A percentile compares a stretch with the other conserved stretches of the same genome.
phyloP scores from a whole-genome alignment of 2,113 vertebrate species.

The Vulpes vulpes region DNA sequence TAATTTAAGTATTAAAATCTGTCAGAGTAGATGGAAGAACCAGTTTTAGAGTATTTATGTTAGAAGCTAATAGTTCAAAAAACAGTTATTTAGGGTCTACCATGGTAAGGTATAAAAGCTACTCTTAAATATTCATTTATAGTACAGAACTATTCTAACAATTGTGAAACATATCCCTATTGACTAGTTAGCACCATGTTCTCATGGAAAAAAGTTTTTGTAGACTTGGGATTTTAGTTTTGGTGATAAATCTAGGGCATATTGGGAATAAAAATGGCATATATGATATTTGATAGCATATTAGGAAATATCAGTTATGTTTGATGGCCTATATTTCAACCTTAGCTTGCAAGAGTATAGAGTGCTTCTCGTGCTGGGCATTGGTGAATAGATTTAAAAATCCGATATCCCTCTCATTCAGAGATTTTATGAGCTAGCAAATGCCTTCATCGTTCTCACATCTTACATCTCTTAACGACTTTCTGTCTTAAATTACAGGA shows the following conservation, averaged over 20 bases:
- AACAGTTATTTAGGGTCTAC: neutral
- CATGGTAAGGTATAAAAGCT: constrained; percentile 32
- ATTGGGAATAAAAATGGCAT: constrained; percentile 11
- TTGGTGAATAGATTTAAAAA: constrained; percentile 31
- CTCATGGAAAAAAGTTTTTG: constrained; percentile 8
- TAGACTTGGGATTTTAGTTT: constrained; percentile 35
- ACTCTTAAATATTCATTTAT: constrained; percentile 39
- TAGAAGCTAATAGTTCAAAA: constrained; percentile 23
- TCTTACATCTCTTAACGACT: neutral
- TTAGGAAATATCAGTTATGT: constrained; percentile 29
- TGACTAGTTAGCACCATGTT: constrained; percentile 37
- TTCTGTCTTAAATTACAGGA: constrained; percentile 21
- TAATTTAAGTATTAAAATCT: constrained; percentile 38
- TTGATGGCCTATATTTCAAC: neutral
- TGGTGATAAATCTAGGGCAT: neutral
- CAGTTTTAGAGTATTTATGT: constrained; percentile 29
- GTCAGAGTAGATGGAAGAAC: constrained; percentile 1
- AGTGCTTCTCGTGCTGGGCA: neutral
- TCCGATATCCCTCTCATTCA: neutral
- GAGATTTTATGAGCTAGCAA: constrained; percentile 26
- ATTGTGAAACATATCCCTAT: neutral
- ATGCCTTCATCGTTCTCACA: constrained; percentile 9
- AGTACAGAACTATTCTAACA: constrained; percentile 28
- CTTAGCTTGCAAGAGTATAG: neutral
- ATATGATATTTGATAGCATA: neutral